Conservation (phyloP, 2,797 vertebrate species). For the Tapirus indicus region DNA sequence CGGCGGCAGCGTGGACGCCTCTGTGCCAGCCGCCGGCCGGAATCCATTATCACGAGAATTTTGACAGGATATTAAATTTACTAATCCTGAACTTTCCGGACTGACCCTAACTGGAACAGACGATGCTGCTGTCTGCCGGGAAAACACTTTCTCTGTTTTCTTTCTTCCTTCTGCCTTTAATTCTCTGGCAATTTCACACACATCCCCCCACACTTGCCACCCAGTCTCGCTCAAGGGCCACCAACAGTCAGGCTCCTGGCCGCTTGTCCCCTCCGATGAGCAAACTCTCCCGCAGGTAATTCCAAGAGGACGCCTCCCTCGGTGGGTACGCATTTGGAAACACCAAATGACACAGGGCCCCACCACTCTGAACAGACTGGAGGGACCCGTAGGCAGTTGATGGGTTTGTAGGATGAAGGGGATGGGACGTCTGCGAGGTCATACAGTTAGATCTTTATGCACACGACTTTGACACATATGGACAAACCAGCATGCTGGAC, state of each 20-base stretch:
- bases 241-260: background rate
- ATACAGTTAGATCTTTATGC: background rate
- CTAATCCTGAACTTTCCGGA: conserved; percentile 89
- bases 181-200: background rate
- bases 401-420: fast-evolving
- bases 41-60: conserved; percentile 88
- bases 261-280: fast-evolving
- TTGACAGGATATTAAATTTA: conserved; percentile 90
- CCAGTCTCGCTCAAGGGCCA: background rate
- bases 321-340: background rate
- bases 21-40: conserved; percentile 79
- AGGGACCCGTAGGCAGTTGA: fast-evolving
- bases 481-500: no score
- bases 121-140: conserved; percentile 63
- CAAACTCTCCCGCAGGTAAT: background rate
- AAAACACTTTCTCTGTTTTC: background rate
- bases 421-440: fast-evolving
- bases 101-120: conserved; percentile 85
- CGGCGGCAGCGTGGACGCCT: conserved; percentile 58
- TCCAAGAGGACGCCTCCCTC: background rate
- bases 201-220: fast-evolving
- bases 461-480: fast-evolving
- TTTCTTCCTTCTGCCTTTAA: conserved; percentile 30
- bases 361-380: background rate
- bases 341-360: background rate